Percentiles rank a stretch among this genome's conserved stretches.
Conservation (phyloP, 1,140 invertebrate genomes). For the Temnothorax nylanderi region DNA sequence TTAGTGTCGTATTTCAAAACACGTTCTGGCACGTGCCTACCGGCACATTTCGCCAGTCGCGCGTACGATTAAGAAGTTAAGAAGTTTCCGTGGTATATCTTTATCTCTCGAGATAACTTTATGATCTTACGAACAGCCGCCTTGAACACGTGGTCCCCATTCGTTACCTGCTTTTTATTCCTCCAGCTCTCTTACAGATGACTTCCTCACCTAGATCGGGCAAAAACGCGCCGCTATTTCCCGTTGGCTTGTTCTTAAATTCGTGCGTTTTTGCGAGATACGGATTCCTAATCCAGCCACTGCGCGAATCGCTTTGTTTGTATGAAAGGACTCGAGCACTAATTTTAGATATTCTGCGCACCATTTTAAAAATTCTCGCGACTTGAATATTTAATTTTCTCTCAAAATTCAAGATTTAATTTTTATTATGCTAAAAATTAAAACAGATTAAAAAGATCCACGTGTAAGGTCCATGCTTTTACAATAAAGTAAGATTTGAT, state of each 20-base stretch:
- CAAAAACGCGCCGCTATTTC: background rate
- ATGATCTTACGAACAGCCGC: background rate
- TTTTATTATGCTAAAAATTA: background rate
- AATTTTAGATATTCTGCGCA: background rate
- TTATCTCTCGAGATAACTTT: conserved; percentile 24
- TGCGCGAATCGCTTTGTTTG: background rate
- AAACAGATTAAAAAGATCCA: background rate
- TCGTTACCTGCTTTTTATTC: conserved; percentile 7
- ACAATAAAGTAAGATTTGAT: background rate
- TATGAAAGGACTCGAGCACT: no score
- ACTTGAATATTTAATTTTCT: background rate
- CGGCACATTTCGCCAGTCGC: background rate
- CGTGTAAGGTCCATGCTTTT: background rate
- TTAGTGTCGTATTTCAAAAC: background rate
- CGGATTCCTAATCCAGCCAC: background rate
- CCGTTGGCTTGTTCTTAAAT: background rate
- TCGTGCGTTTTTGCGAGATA: background rate
- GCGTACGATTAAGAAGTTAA: background rate
- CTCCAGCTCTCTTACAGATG: background rate
- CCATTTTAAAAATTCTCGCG: background rate
- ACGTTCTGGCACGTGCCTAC: background rate
- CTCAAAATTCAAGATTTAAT: background rate
- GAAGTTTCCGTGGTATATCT: background rate
- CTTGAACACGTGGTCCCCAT: background rate
- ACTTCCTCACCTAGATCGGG: background rate